Percentiles rank a stretch among this genome's conserved stretches.
Evolutionary conservation across 1,140 invertebrate species (phyloP).

Genomic region (Bombus consobrinus): DNA sequence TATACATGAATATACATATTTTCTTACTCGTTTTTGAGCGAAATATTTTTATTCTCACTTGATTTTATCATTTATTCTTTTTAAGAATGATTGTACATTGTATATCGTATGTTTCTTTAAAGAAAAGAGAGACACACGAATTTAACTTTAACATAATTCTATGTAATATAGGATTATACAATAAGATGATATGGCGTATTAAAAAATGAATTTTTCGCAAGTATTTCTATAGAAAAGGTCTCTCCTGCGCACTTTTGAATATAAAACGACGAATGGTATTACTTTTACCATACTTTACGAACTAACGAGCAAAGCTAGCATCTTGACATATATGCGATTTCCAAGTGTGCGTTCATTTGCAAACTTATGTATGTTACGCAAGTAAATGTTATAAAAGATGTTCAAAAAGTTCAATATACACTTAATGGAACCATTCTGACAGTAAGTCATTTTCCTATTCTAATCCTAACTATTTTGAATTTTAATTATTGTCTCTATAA

Average conservation of each 20-base stretch:
- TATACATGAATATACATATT: conserved; percentile 44
- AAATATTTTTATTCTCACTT: conserved; percentile 30
- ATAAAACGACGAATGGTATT: conserved; percentile 8
- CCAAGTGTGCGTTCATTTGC: conserved; percentile 21
- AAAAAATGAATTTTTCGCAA: neutral
- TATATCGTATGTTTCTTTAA: conserved; percentile 4
- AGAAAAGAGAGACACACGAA: neutral
- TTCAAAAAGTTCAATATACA: conserved; percentile 49
- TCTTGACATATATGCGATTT: conserved; percentile 12
- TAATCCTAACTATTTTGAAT: neutral
- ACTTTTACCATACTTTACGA: conserved; percentile 8
- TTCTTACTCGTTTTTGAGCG: conserved; percentile 40
- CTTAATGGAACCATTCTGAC: conserved; percentile 12
- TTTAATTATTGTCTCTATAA: neutral
- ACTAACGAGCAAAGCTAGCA: neutral
- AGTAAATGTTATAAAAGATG: conserved; percentile 44
- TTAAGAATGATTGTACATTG: neutral
- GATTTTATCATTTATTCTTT: conserved; percentile 10
- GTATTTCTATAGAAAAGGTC: neutral
- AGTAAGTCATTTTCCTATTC: neutral
- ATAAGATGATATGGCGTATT: neutral
- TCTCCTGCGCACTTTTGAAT: neutral
- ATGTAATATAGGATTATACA: neutral
- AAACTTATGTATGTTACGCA: conserved; percentile 24
- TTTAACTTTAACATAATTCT: conserved; percentile 21